A percentile compares a stretch with the other conserved stretches of the same genome.
These are phyloP conservation scores for Orthosia gothica DNA, from an alignment of 2,888 invertebrate genomes.

Conservation along the genomic window DNA sequence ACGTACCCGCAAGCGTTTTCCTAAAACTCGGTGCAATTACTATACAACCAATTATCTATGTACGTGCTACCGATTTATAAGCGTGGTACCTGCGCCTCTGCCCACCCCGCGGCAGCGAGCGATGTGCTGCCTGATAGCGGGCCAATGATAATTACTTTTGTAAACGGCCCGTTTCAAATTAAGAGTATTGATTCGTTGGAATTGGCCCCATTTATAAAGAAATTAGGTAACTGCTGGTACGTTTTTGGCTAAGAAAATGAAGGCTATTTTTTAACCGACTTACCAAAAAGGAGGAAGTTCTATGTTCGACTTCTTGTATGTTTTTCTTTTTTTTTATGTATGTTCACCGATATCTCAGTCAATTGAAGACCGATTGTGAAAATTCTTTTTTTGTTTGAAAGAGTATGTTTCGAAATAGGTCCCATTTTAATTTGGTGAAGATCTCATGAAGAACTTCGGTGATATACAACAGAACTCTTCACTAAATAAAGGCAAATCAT, in stretches of 20 bases:
- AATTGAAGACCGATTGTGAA: no score
- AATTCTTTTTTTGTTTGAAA: no score
- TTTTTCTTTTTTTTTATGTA: no score
- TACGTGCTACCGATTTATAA: slow-evolving; percentile 59
- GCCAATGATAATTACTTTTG: slow-evolving; percentile 54
- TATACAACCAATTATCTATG: slow-evolving; percentile 63
- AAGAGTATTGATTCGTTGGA: slow-evolving; percentile 31
- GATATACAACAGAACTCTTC: no score
- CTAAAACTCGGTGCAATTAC: slow-evolving; percentile 64
- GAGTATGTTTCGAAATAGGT: no score
- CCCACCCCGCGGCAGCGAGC: slow-evolving; percentile 26
- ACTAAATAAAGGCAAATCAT: no score
- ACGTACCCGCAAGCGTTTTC: slow-evolving; percentile 55
- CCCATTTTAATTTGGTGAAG: no score
- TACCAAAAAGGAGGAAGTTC: no score
- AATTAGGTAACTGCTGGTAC: not conserved
- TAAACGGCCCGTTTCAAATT: slow-evolving; percentile 32
- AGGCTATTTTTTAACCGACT: no score
- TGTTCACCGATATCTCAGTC: no score
- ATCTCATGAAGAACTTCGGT: no score
- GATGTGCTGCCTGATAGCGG: slow-evolving; percentile 55
- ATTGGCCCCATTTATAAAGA: slow-evolving; percentile 20
- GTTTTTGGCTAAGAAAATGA: not conserved
- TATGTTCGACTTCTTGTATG: no score
- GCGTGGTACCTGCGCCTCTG: slow-evolving; percentile 35